Evolutionary conservation across 2,113 vertebrate species (phyloP).

Genomic region (Chionis minor): DNA sequence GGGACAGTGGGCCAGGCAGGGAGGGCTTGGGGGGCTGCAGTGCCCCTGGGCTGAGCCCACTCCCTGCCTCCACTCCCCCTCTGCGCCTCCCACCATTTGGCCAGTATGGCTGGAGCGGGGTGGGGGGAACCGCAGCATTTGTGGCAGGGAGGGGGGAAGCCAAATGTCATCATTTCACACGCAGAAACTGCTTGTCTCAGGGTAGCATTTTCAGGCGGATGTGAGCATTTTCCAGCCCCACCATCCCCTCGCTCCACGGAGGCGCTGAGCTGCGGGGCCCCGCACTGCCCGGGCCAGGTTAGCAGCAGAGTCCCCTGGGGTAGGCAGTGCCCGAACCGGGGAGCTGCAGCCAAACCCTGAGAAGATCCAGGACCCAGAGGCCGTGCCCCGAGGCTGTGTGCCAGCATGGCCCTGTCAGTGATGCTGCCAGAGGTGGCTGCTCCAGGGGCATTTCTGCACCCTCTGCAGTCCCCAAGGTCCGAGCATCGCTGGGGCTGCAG

Average conservation of each 20-base stretch:
- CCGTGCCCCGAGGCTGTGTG: neutral
- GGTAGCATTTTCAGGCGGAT: neutral
- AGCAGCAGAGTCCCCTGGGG: neutral
- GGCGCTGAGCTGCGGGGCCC: neutral
- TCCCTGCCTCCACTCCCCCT: neutral
- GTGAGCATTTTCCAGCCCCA: neutral
- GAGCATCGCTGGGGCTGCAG: neutral
- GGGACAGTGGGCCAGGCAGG: neutral
- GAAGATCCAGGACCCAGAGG: neutral
- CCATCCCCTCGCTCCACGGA: neutral
- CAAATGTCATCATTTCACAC: neutral
- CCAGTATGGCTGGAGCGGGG: fast-evolving
- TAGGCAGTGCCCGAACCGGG: neutral
- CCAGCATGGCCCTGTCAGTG: neutral
- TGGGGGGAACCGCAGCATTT: neutral
- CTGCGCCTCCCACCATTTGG: neutral
- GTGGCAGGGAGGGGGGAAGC: neutral
- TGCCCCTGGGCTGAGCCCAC: neutral
- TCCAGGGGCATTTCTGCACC: fast-evolving
- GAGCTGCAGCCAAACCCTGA: neutral
- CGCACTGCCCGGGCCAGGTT: fast-evolving
- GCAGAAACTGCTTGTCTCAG: neutral
- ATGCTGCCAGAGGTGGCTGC: neutral
- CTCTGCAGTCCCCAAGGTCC: neutral
- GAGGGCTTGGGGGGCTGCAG: neutral